A percentile compares a stretch with the other conserved stretches of the same genome.
Conservation (phyloP, 92 coral and sea anemone species). For the Montipora capitata region DNA sequence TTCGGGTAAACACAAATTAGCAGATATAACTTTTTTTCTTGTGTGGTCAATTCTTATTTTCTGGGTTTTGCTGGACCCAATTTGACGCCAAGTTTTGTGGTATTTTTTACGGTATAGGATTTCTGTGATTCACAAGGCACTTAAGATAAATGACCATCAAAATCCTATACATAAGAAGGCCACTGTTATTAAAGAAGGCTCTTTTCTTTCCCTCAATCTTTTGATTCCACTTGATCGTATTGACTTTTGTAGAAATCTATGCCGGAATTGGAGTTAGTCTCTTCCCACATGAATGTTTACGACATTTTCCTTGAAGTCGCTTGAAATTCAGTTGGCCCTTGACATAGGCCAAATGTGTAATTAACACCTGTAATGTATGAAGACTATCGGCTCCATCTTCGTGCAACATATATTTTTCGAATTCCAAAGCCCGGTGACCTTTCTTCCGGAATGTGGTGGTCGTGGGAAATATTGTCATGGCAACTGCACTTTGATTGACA, state of each 20-base stretch:
- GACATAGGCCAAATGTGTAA: not conserved
- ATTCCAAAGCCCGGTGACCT: not conserved
- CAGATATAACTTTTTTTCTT: not conserved
- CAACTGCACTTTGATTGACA: conserved; percentile 54
- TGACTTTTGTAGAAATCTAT: too few species aligned
- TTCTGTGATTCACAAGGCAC: too few species aligned
- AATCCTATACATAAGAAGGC: too few species aligned
- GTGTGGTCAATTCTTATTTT: not conserved
- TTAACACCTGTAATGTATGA: not conserved
- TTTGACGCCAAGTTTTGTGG: not conserved
- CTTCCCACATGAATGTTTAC: not conserved
- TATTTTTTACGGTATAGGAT: too few species aligned
- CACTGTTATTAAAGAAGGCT: too few species aligned
- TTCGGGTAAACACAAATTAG: conserved; percentile 1
- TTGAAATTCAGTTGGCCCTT: not conserved
- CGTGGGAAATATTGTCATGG: conserved; percentile 27
- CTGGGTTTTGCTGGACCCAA: not conserved
- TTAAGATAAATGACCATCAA: too few species aligned
- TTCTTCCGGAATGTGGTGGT: conserved; percentile 14
- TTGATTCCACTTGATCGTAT: too few species aligned
- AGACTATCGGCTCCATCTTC: not conserved
- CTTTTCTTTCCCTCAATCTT: too few species aligned
- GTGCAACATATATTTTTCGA: not conserved
- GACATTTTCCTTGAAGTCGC: not conserved
- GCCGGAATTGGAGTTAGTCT: not conserved